Evolutionary conservation across 2,113 vertebrate genomes (phyloP), one percentile per base, ranked within the genome.

Genomic region (Laticauda laticaudata): DNA sequence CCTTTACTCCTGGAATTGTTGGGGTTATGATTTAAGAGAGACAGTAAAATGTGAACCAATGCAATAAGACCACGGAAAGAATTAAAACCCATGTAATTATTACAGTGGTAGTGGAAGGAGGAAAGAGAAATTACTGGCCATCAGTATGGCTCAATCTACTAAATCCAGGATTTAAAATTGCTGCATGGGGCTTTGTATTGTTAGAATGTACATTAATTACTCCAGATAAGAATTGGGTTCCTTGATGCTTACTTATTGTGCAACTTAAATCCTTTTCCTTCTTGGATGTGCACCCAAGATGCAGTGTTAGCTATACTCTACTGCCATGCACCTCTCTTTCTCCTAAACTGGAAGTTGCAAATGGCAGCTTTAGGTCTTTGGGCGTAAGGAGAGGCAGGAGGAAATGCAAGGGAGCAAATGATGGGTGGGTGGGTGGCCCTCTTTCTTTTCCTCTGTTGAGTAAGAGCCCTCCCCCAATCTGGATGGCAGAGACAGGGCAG

Each of bases 401-500:
- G 26, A 6, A 57, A 15, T 15, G 51, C 53, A 54, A 26, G 39
- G 51, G 26, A 29, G 2, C 64, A 34, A 87, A 51, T 0, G 5
- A n/a, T 29, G 15, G 20, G 3, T 26, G n/a, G 15, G 3, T 34
- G 34, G 18, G 3, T 39, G 34, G 18, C 23, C 29, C 53, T 11
- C 8, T 10, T 15, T 26, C 26, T 14, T 3, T 4, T 11, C 86
- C 6, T 55, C 11, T 86, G 5, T 90, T 90, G 92, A 86, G 92
- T 51, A 86, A 93, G 92, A 75, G 55, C 54, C 54, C 43, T 92
- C 88, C 53, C 92, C 54, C 75, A 87, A 20, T 61, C 89, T 48
- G n/a, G 56, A 90, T 87, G 81, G 43, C 43, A 81, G 88, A 93
- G 56, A 39, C 89, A 39, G 14, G 55, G 14, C 54, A 61, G 23